phyloP scores from a whole-genome alignment of 2,797 vertebrate genomes.

The Vipera latastei region DNA sequence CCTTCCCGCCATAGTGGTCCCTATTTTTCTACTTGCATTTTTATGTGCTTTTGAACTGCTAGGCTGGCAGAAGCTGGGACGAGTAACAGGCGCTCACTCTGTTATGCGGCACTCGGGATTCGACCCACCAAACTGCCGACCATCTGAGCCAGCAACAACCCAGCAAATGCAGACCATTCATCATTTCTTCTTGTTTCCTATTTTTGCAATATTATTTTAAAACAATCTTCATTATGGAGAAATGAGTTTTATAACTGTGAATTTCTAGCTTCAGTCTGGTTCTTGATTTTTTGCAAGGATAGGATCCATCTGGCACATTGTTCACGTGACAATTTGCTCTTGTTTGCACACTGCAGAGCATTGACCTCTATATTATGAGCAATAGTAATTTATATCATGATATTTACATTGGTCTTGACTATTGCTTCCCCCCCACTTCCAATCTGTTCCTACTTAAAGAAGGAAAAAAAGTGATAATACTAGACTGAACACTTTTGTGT shows the following conservation, averaged over 20 bases:
- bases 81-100: too few species aligned
- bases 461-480: background rate
- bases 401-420: background rate
- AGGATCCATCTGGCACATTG: background rate
- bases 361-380: background rate
- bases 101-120: too few species aligned
- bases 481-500: too few species aligned
- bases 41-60: too few species aligned
- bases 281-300: background rate
- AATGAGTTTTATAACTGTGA: background rate
- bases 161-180: constrained; percentile 33
- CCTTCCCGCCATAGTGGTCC: too few species aligned
- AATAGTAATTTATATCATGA: background rate
- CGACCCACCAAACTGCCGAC: too few species aligned
- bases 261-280: background rate
- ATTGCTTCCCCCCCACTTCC: too few species aligned
- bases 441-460: background rate
- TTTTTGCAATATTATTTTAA: background rate
- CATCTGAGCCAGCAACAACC: background rate
- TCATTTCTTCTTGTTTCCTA: constrained; percentile 14
- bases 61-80: too few species aligned
- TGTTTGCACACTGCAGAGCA: too few species aligned
- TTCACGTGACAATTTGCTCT: background rate
- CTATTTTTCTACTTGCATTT: too few species aligned
- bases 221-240: background rate